phyloP scores from a whole-genome alignment of 2,113 vertebrate genomes.

The Corydoras sp. region DNA sequence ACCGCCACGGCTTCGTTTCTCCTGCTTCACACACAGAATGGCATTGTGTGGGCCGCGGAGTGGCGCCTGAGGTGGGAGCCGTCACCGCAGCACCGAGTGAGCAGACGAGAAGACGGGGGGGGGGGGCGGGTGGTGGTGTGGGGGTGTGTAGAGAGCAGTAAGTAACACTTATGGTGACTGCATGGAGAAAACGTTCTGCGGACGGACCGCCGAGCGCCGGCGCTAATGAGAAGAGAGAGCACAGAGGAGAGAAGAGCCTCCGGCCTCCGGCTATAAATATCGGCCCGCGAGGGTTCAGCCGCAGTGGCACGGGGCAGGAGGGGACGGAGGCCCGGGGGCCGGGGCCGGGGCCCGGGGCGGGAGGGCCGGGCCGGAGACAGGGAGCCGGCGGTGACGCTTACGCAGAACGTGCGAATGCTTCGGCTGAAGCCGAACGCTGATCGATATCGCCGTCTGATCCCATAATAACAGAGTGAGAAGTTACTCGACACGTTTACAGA shows the following conservation, averaged over 20 bases:
- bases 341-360: neutral
- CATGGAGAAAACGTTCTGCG: conserved; percentile 12
- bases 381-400: conserved; percentile 39
- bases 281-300: conserved; percentile 37
- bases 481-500: neutral
- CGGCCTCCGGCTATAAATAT: conserved; percentile 40
- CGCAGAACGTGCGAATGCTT: conserved; percentile 35
- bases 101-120: conserved; percentile 14
- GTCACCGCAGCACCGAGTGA: conserved; percentile 25
- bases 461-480: conserved; percentile 12
- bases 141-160: no score
- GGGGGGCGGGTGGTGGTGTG: neutral
- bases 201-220: conserved; percentile 33
- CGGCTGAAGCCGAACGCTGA: conserved; percentile 10
- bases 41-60: conserved; percentile 29
- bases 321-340: conserved; percentile 35
- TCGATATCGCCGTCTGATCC: conserved; percentile 2
- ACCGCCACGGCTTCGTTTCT: conserved; percentile 6
- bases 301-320: conserved; percentile 40
- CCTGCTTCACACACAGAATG: conserved; percentile 43
- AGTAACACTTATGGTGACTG: conserved; percentile 16
- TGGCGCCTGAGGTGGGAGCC: conserved; percentile 50
- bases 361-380: conserved; percentile 24
- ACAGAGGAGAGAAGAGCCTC: neutral
- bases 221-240: conserved; percentile 25